Base-by-base conservation (phyloP, 2,113 vertebrate species). In the Phoenicopterus ruber region DNA sequence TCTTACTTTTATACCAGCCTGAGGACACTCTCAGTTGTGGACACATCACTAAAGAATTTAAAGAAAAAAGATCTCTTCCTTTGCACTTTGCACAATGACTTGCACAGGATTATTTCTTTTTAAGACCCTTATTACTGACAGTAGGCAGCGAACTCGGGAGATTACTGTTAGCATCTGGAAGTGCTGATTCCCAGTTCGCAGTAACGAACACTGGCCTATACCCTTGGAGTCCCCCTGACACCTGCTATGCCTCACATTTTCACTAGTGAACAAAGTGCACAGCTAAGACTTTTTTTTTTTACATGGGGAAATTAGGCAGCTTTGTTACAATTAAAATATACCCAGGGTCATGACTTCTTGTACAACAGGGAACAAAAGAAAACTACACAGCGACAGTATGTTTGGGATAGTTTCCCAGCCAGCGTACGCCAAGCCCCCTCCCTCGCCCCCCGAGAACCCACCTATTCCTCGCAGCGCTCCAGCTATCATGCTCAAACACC, bases 381-480 rank as follows among this genome's bases (percentile, higher is more conserved):
- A 83, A 42, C 58, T 66, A 71, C 62, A 61, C 6, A 84, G 73
- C 1, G 17, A 63, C 17, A 85, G 31, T 9, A 50, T 3, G n/a
- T 20, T 80, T 86, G 94, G 84, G 82, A 82, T 1, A 82, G 67
- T 54, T 96, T 82, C 92, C 94, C 95, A 76, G 81, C 63, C 90
- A 96, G 88, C 16, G 1, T 32, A 79, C 3, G 4, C 82, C 95
- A 95, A 96, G 82, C 93, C 96, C 97, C 96, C n/a, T 73, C 96
- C 96, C 94, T 92, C 1, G 4, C 66, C 54, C 81, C 32, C 62
- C 22, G 8, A 96, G 93, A 87, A 96, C 97, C 96, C 96, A 97
- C 96, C 97, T 97, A 97, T 97, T 97, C 95, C 93, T 97, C 13
- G 96, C 81, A 97, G 96, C 71, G 90, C 93, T 97, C 93, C 96